Conservation (phyloP, 2,113 vertebrate genomes). For the Psittacara wagleri region DNA sequence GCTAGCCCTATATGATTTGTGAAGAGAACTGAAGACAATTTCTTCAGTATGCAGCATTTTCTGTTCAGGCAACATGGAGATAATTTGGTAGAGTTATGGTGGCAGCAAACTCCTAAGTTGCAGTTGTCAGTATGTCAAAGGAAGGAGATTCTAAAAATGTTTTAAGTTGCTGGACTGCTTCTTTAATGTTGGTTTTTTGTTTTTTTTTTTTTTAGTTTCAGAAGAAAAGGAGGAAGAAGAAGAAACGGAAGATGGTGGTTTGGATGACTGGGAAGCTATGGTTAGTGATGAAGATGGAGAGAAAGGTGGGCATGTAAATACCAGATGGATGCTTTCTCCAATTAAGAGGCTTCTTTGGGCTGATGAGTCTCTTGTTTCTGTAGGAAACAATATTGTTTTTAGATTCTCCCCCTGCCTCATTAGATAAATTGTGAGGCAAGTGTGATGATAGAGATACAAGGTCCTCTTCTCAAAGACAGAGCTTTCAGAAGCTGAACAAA, state of each 20-base stretch:
- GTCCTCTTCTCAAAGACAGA: not conserved
- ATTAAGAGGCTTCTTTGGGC: not conserved
- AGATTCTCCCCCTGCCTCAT: not conserved
- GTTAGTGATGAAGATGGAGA: conserved; percentile 90
- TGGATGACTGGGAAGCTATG: conserved; percentile 98
- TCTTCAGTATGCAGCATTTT: not conserved
- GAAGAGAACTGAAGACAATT: not conserved
- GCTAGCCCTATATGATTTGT: not conserved
- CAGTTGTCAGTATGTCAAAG: not conserved
- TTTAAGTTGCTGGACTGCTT: not conserved
- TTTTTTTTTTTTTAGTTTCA: conserved; percentile 48
- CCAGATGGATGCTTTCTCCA: not conserved
- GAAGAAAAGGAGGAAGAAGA: conserved; percentile 80
- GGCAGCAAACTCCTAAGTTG: not conserved
- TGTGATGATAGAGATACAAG: not conserved
- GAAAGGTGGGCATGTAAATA: conserved; percentile 68
- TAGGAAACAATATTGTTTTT: not conserved
- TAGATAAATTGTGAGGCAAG: not conserved
- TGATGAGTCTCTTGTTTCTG: not conserved
- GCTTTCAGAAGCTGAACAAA: not conserved
- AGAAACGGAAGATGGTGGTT: conserved; percentile 76
- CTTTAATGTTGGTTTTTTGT: not conserved
- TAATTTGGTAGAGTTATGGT: not conserved
- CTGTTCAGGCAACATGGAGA: not conserved
- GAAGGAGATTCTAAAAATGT: not conserved